These are phyloP conservation scores for Zingel zingel DNA, from an alignment of 2,113 vertebrate species.

Conservation along the genomic window DNA sequence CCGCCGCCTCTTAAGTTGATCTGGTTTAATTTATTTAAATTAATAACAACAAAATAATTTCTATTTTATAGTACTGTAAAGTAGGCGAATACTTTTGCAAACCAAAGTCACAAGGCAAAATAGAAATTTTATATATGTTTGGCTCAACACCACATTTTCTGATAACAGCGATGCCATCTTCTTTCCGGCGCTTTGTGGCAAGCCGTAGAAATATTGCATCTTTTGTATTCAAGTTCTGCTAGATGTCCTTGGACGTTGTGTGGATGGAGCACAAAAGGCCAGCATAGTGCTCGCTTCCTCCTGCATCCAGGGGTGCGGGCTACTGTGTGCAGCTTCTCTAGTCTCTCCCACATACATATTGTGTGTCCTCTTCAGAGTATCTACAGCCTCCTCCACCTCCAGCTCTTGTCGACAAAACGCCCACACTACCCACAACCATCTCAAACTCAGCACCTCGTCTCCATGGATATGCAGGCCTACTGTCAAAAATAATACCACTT, in stretches of 20 bases:
- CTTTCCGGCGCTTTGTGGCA: not conserved
- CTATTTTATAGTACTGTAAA: not conserved
- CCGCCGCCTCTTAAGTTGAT: not conserved
- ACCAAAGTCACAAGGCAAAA: not conserved
- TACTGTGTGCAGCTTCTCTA: constrained; percentile 24
- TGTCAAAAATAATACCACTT: constrained; percentile 76
- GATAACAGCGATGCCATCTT: not conserved
- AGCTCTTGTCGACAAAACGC: constrained; percentile 69
- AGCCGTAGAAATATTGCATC: constrained; percentile 13
- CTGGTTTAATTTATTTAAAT: not conserved
- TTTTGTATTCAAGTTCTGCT: constrained; percentile 15
- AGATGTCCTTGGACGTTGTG: constrained; percentile 65
- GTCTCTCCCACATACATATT: constrained; percentile 51
- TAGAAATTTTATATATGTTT: no score
- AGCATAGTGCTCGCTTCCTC: constrained; percentile 40
- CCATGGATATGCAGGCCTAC: constrained; percentile 82
- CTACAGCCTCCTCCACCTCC: constrained; percentile 67
- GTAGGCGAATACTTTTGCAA: not conserved
- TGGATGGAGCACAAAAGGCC: constrained; percentile 52
- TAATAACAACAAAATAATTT: not conserved
- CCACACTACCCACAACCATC: constrained; percentile 69
- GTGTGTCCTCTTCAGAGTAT: constrained; percentile 49
- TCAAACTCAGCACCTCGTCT: constrained; percentile 72
- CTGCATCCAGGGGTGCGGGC: constrained; percentile 5
- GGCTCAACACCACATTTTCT: no score